phyloP scores from a whole-genome alignment of 2,113 vertebrate species.

The Pelvicachromis taeniatus region DNA sequence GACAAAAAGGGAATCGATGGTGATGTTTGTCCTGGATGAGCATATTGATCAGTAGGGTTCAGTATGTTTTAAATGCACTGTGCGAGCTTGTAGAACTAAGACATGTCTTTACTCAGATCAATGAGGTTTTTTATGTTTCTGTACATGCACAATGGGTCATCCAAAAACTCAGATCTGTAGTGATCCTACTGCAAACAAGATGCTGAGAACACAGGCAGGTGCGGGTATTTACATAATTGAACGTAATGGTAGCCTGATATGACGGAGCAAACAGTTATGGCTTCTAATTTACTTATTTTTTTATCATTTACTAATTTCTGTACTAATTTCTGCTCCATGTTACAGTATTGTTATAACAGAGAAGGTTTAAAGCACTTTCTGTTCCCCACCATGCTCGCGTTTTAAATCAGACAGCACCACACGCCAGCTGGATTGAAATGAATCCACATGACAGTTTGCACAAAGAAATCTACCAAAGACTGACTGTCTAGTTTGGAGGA shows the following conservation, averaged over 20 bases:
- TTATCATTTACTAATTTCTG: not conserved
- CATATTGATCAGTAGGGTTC: constrained; percentile 1
- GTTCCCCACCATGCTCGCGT: not conserved
- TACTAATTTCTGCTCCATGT: not conserved
- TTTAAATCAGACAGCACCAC: not conserved
- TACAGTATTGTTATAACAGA: not conserved
- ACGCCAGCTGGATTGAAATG: not conserved
- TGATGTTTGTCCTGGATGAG: not conserved
- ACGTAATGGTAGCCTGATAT: not conserved
- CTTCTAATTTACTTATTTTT: not conserved
- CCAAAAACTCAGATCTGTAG: not conserved
- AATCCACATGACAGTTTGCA: not conserved
- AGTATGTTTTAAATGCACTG: not conserved
- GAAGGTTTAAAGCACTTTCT: not conserved
- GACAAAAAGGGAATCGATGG: not conserved
- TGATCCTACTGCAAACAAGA: not conserved
- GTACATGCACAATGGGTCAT: fast-evolving
- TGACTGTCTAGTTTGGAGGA: not conserved
- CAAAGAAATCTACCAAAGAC: not conserved
- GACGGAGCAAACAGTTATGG: not conserved
- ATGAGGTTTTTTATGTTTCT: not conserved
- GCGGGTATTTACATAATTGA: not conserved
- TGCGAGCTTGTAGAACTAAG: not conserved
- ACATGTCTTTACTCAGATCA: not conserved
- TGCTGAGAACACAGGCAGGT: not conserved